These are phyloP conservation scores for Nasonia longicornis DNA, from an alignment of 1,140 invertebrate species.

Conservation along the genomic window DNA sequence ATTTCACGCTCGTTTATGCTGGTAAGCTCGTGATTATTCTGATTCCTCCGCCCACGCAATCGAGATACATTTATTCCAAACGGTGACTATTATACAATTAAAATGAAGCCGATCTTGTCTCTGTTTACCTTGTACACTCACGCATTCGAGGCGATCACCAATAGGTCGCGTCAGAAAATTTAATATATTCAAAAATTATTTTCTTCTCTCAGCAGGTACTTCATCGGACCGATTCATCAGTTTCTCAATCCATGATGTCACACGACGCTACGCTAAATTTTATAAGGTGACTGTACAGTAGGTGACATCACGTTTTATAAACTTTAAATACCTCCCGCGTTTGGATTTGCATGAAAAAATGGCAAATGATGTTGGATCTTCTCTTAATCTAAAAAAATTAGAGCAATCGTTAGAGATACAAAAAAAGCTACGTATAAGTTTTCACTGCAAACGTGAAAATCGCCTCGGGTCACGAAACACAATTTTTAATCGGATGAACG, in stretches of 20 bases:
- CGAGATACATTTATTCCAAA: too few relatives aligned
- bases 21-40: too few relatives aligned
- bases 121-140: not conserved
- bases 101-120: not conserved
- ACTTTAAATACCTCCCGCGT: not conserved
- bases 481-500: too few relatives aligned
- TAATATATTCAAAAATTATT: slow-evolving; percentile 3
- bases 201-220: not conserved
- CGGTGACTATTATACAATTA: too few relatives aligned
- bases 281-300: not conserved
- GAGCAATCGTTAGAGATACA: not conserved
- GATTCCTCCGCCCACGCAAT: too few relatives aligned
- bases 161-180: not conserved
- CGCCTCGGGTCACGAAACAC: not conserved
- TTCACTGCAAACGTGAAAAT: not conserved
- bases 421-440: not conserved
- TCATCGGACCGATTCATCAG: not conserved
- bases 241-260: slow-evolving; percentile 9
- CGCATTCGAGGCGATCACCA: too few relatives aligned
- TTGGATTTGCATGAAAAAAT: not conserved
- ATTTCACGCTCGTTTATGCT: too few relatives aligned
- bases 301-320: not conserved
- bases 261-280: not conserved
- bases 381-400: not conserved
- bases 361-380: not conserved